phyloP scores from a whole-genome alignment of 2,113 vertebrate genomes.

The Vidua macroura region DNA sequence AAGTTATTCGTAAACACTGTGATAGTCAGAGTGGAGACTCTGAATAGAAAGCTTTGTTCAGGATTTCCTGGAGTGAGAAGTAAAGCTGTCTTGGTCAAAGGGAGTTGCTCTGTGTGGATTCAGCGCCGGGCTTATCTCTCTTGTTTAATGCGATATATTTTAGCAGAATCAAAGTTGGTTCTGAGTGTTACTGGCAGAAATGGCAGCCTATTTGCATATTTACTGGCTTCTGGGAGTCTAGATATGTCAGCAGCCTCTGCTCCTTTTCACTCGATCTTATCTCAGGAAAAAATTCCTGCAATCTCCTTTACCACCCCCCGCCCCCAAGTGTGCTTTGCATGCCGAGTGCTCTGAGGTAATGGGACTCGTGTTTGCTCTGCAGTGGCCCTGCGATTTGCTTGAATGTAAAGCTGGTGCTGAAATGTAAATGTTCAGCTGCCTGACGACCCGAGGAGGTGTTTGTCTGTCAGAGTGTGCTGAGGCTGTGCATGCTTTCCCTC shows the following conservation, averaged over 20 bases:
- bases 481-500: neutral
- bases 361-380: neutral
- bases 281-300: neutral
- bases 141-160: neutral
- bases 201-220: neutral
- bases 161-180: neutral
- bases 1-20: neutral
- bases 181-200: neutral
- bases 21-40: neutral
- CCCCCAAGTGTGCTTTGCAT: neutral
- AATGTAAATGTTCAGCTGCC: neutral
- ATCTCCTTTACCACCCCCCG: neutral
- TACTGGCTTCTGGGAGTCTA: neutral
- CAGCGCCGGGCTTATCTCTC: neutral
- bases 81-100: neutral
- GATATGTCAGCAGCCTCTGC: neutral
- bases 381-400: neutral
- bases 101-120: neutral
- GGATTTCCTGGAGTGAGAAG: neutral
- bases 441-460: neutral
- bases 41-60: neutral
- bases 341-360: neutral
- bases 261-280: conserved; percentile 15
- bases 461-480: neutral
- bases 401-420: neutral